Base-by-base conservation (phyloP, 2,113 vertebrate genomes). In the Lagenorhynchus albirostris region DNA sequence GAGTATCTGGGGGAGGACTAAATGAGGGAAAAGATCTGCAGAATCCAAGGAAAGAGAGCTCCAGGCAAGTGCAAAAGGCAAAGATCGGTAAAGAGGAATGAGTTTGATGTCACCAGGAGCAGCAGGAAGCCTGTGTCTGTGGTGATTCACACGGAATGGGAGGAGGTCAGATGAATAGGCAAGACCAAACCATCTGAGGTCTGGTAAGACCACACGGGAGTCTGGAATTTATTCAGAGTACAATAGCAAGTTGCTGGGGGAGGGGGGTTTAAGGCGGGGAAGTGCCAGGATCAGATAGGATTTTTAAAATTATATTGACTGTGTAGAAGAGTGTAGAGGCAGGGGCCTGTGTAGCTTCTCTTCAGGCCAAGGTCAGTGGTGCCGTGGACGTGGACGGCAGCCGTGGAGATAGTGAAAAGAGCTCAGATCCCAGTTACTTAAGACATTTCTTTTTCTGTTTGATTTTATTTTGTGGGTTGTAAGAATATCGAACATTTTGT, bases 401-500 rank as follows among this genome's bases (percentile, higher is more conserved):
- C 50, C 44, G 2, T 18, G 4, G 68, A 60, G n/a, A 67, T 13
- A 29, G 67, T 29, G 65, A 67, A 58, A 55, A 44, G 60, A 11
- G 38, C 44, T 86, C 63, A 44, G 77, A 53, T 50, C n/a, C 10
- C 5, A 91, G 88, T 62, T 77, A 82, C 88, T 98, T 92, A 96
- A 96, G 80, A 91, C 94, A 92, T 96, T 92, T 91, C 63, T 91
- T 73, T 96, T 94, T 29, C 94, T 79, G 47, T 58, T 85, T 81
- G 55, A 88, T 97, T 97, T 96, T 94, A 79, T 97, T 96, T 97
- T 84, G 95, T 31, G 90, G 65, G 65, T 92, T 97, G 94, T 97
- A 94, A 96, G 95, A 87, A 76, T 97, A 92, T 97, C 3, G 96
- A 97, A 91, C 80, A 92, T 95, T 95, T 89, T 95, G 96, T 98